phyloP scores from a whole-genome alignment of 2,888 invertebrate genomes.

The Dermolepida albohirtum region DNA sequence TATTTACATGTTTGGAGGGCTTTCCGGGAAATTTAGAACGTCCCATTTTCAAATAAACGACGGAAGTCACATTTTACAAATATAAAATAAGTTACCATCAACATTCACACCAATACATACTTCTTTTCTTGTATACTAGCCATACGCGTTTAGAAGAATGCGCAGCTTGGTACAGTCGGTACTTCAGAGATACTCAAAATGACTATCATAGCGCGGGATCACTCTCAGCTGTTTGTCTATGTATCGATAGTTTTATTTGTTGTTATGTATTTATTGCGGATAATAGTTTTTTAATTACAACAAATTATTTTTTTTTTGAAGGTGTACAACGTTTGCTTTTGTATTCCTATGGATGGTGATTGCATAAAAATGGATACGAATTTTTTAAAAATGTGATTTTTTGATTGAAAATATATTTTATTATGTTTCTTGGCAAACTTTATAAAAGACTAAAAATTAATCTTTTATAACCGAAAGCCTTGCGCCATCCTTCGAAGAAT shows the following conservation, averaged over 20 bases:
- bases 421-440: no score
- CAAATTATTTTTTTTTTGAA: no score
- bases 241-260: slow-evolving; percentile 20
- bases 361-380: no score
- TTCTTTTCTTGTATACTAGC: slow-evolving; percentile 42
- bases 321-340: no score
- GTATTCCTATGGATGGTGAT: no score
- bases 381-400: no score
- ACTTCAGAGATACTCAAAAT: slow-evolving; percentile 38
- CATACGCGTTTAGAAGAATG: slow-evolving; percentile 45
- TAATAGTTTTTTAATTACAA: no score
- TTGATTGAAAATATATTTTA: no score
- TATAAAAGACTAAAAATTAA: no score
- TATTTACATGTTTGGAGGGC: slow-evolving; percentile 87
- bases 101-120: slow-evolving; percentile 43
- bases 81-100: slow-evolving; percentile 42
- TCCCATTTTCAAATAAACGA: slow-evolving; percentile 69
- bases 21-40: slow-evolving; percentile 89
- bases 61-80: slow-evolving; percentile 43
- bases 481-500: no score
- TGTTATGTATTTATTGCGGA: slow-evolving; percentile 11
- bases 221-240: slow-evolving; percentile 29
- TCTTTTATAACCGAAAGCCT: no score
- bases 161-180: slow-evolving; percentile 42
- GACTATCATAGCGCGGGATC: slow-evolving; percentile 35